Conservation (phyloP, 2,888 invertebrate genomes). For the Acronicta leporina region DNA sequence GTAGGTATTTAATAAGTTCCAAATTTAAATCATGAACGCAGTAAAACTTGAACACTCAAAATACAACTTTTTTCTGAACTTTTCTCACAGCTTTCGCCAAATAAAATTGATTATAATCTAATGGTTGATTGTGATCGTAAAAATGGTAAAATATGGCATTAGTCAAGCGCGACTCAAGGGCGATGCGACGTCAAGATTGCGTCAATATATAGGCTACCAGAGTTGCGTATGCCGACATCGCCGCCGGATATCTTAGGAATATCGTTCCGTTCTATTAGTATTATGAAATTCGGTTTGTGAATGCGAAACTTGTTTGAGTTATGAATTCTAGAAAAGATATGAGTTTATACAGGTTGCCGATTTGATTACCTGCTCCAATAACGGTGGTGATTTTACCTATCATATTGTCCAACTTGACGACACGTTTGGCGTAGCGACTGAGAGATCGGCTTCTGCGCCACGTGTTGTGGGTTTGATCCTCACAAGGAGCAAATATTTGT, state of each 20-base stretch:
- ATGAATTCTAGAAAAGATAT: constrained; percentile 7
- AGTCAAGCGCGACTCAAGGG: constrained; percentile 40
- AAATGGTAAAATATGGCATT: constrained; percentile 39
- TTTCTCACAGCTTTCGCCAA: constrained; percentile 49
- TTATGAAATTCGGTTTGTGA: constrained; percentile 22
- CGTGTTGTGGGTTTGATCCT: too few species aligned
- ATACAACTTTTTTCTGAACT: constrained; percentile 37
- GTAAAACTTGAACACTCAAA: constrained; percentile 6
- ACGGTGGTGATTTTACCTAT: too few species aligned
- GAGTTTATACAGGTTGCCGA: not conserved
- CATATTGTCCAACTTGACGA: too few species aligned
- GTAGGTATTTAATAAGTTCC: too few species aligned
- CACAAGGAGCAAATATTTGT: too few species aligned
- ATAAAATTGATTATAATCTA: constrained; percentile 13
- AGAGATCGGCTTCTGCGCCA: too few species aligned
- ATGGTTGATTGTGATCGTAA: constrained; percentile 13
- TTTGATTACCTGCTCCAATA: not conserved
- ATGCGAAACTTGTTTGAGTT: constrained; percentile 17
- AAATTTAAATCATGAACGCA: constrained; percentile 34
- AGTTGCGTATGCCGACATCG: constrained; percentile 23
- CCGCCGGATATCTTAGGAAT: constrained; percentile 43
- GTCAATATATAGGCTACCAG: constrained; percentile 56
- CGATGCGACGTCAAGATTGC: constrained; percentile 39
- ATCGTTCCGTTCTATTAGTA: constrained; percentile 26
- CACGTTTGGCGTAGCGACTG: too few species aligned